These are phyloP conservation scores for Cantharis rufa DNA, from an alignment of 2,888 invertebrate species.

Conservation along the genomic window DNA sequence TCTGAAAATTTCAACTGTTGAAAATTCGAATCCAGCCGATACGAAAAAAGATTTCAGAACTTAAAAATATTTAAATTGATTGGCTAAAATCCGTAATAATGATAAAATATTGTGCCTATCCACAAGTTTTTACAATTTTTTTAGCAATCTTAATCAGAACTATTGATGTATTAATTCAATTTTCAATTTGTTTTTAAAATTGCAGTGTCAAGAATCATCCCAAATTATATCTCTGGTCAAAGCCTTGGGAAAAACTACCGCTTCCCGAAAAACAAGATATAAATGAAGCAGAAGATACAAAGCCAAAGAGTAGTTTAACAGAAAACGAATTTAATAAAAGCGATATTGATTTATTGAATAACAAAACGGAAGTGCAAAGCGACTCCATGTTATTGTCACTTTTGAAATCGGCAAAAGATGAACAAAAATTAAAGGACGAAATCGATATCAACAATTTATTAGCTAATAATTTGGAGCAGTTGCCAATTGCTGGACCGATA, in stretches of 20 bases:
- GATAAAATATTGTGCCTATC: neutral
- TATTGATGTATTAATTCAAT: neutral
- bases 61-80: neutral
- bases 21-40: neutral
- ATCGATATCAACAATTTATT: slow-evolving; percentile 44
- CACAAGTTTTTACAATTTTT: neutral
- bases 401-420: slow-evolving; percentile 43
- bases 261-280: slow-evolving; percentile 47
- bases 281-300: slow-evolving; percentile 38
- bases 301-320: slow-evolving; percentile 42
- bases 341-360: slow-evolving; percentile 10
- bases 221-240: slow-evolving; percentile 85
- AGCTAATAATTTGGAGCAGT: slow-evolving; percentile 39
- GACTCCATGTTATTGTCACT: slow-evolving; percentile 49
- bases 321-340: slow-evolving; percentile 42
- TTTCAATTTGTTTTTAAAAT: slow-evolving; percentile 29
- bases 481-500: slow-evolving; percentile 38
- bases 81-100: neutral
- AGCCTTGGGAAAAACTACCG: slow-evolving; percentile 73
- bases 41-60: no score
- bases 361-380: slow-evolving; percentile 28
- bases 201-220: slow-evolving; percentile 78
- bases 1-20: neutral
- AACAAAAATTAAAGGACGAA: slow-evolving; percentile 33
- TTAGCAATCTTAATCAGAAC: neutral